These are phyloP conservation scores for Eufriesea mexicana DNA, from an alignment of 1,140 invertebrate genomes.

Conservation along the genomic window DNA sequence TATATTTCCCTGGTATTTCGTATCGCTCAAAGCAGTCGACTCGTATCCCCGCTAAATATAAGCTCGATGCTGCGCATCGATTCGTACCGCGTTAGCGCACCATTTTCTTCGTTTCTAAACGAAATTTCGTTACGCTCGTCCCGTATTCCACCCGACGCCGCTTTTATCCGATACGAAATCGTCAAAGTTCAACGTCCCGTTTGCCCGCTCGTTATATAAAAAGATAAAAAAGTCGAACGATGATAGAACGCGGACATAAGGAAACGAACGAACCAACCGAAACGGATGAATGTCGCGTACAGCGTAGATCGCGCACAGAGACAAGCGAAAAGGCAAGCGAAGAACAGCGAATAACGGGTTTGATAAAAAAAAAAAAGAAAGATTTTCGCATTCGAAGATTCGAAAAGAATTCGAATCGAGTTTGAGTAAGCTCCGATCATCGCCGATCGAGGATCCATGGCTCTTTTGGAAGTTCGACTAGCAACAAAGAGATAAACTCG, in stretches of 20 bases:
- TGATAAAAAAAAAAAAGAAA: no score
- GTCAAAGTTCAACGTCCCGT: no score
- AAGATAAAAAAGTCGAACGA: not conserved
- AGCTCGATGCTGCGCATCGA: slow-evolving; percentile 59
- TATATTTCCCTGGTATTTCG: slow-evolving; percentile 74
- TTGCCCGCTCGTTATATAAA: not conserved
- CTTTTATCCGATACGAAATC: no score
- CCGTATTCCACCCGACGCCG: no score
- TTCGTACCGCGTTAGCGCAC: slow-evolving; percentile 5
- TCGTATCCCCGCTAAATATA: slow-evolving; percentile 76
- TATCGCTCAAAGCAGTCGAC: slow-evolving; percentile 49
- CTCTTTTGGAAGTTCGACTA: not conserved
- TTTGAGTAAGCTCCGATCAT: no score
- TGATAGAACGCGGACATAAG: not conserved
- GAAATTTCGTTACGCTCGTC: not conserved
- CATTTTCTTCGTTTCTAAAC: slow-evolving; percentile 15
- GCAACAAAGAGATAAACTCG: slow-evolving; percentile 18
- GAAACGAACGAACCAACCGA: not conserved
- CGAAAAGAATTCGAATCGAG: no score
- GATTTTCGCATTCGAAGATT: no score
- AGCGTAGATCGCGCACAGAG: no score
- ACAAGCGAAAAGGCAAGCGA: not conserved
- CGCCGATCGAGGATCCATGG: not conserved
- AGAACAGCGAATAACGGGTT: not conserved
- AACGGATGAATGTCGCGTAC: not conserved